Percentiles rank a stretch among this genome's conserved stretches.
phyloP scores from a whole-genome alignment of 2,888 invertebrate species.

The Colletes collaris region DNA sequence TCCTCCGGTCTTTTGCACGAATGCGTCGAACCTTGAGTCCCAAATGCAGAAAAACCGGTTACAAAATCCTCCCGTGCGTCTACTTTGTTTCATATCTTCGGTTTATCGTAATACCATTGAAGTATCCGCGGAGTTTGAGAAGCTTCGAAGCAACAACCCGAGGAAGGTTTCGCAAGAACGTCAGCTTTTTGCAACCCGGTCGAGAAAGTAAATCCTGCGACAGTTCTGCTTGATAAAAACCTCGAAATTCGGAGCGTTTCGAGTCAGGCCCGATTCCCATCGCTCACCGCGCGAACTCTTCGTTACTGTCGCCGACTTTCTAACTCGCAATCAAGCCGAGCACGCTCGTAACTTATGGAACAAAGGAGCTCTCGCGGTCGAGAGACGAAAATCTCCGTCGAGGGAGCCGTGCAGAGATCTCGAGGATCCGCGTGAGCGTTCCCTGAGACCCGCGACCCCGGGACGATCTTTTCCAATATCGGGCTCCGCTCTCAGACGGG shows the following conservation, averaged over 20 bases:
- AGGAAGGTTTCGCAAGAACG: too few species aligned
- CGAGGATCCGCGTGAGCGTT: not conserved
- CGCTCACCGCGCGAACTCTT: slow-evolving; percentile 18
- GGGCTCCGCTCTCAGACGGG: not conserved
- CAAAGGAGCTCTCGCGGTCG: slow-evolving; percentile 72
- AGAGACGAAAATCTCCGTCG: slow-evolving; percentile 63
- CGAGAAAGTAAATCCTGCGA: too few species aligned
- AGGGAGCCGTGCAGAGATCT: not conserved
- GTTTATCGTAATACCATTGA: too few species aligned
- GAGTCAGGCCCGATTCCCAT: slow-evolving; percentile 20
- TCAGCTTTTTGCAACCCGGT: too few species aligned
- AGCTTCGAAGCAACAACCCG: too few species aligned
- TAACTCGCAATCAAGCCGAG: slow-evolving; percentile 78
- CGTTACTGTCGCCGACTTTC: slow-evolving; percentile 75
- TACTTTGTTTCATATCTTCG: too few species aligned
- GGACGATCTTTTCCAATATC: not conserved
- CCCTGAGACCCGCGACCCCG: not conserved
- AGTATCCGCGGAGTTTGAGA: too few species aligned
- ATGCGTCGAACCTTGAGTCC: too few species aligned
- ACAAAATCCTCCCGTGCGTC: too few species aligned
- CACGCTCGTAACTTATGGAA: slow-evolving; percentile 77
- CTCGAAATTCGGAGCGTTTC: not conserved
- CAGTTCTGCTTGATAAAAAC: not conserved
- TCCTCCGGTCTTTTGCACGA: not conserved
- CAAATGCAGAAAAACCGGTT: too few species aligned